A percentile compares a stretch with the other conserved stretches of the same genome.
Evolutionary conservation across 2,888 invertebrate species (phyloP).

Genomic region (Cheilosia scutellata): DNA sequence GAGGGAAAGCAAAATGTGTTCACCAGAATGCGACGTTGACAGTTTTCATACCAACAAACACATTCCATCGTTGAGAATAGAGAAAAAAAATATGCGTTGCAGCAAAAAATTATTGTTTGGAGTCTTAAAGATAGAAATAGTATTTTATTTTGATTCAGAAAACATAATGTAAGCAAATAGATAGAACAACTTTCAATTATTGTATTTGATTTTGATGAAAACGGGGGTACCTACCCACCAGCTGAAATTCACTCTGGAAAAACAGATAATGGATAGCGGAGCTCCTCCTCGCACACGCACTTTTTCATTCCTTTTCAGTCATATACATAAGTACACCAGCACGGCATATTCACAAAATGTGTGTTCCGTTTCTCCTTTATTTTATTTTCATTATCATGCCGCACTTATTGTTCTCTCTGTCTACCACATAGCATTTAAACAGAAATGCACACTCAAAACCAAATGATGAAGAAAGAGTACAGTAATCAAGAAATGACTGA

Average conservation of each 20-base stretch:
- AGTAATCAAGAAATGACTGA: constrained; percentile 70
- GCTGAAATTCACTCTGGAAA: constrained; percentile 71
- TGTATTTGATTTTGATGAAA: not conserved
- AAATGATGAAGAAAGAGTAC: constrained; percentile 63
- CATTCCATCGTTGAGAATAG: constrained; percentile 37
- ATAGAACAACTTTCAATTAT: not conserved
- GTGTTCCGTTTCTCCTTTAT: constrained; percentile 31
- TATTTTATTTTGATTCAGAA: constrained; percentile 9
- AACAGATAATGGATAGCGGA: constrained; percentile 72
- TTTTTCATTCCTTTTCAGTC: constrained; percentile 35
- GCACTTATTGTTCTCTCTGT: constrained; percentile 51
- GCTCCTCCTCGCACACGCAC: constrained; percentile 57
- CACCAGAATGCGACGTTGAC: constrained; percentile 77
- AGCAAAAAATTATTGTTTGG: not conserved
- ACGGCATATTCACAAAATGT: constrained; percentile 4
- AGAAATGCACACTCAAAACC: constrained; percentile 62
- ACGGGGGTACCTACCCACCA: constrained; percentile 59
- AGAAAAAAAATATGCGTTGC: constrained; percentile 6
- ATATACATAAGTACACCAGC: constrained; percentile 19
- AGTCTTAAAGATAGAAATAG: not conserved
- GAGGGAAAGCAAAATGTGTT: constrained; percentile 46
- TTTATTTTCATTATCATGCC: constrained; percentile 55
- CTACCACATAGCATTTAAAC: constrained; percentile 33
- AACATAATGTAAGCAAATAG: not conserved
- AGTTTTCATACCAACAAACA: constrained; percentile 67